These are phyloP conservation scores for Catocala nupta DNA, from an alignment of 2,888 invertebrate genomes.

Conservation along the genomic window DNA sequence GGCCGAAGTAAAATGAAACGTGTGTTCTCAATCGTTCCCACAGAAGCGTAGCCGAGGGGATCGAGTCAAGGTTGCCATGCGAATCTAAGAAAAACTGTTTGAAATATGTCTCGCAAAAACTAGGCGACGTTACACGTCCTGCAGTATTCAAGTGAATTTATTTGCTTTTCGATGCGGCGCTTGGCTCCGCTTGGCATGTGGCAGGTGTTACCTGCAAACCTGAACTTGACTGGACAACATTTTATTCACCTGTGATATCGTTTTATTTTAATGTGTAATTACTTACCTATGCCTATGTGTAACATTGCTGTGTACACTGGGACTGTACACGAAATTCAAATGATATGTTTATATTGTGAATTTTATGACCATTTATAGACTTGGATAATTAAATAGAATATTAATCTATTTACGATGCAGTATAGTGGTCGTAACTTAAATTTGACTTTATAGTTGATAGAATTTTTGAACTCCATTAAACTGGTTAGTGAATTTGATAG, in stretches of 20 bases:
- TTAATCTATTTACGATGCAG: too few species aligned
- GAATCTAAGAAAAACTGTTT: conserved; percentile 78
- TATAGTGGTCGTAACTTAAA: too few species aligned
- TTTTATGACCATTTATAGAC: too few species aligned
- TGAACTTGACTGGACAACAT: conserved; percentile 77
- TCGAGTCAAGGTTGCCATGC: conserved; percentile 80
- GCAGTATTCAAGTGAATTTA: conserved; percentile 70
- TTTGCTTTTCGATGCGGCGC: conserved; percentile 68
- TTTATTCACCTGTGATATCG: conserved; percentile 63
- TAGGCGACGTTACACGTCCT: conserved; percentile 69
- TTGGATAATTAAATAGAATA: too few species aligned
- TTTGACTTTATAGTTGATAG: too few species aligned
- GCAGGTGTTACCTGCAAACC: conserved; percentile 74
- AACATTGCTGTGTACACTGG: background rate
- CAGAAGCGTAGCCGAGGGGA: conserved; percentile 77
- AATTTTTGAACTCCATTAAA: too few species aligned
- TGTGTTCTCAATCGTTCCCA: conserved; percentile 79
- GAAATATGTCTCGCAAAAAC: conserved; percentile 71
- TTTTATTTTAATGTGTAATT: conserved; percentile 58
- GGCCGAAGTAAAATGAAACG: conserved; percentile 73
- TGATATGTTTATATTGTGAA: background rate
- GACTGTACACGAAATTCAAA: background rate
- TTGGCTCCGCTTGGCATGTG: conserved; percentile 63
- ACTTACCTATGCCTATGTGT: conserved; percentile 37
- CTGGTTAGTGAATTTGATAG: too few species aligned